Evolutionary conservation across 1,140 invertebrate species (phyloP).

Genomic region (Chrysoperla carnea): DNA sequence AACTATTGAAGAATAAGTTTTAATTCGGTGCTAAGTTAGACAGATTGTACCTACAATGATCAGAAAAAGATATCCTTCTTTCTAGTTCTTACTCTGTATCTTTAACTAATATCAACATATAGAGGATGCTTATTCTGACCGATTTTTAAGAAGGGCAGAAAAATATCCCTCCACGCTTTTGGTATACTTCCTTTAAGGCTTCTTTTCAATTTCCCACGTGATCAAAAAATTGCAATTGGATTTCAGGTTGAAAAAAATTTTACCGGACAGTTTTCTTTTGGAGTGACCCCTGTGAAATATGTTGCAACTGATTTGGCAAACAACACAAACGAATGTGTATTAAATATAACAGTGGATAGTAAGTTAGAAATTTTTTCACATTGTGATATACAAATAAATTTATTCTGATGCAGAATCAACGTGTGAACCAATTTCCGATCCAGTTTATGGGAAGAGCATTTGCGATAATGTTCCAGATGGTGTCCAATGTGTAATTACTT

Average conservation of each 20-base stretch:
- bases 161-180: too few relatives aligned
- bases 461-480: slow-evolving; percentile 27
- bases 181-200: too few relatives aligned
- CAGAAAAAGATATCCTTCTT: too few relatives aligned
- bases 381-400: neutral
- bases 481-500: slow-evolving; percentile 34
- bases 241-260: neutral
- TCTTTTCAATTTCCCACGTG: too few relatives aligned
- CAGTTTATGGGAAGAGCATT: slow-evolving; percentile 33
- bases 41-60: too few relatives aligned
- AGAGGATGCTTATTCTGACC: too few relatives aligned
- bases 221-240: too few relatives aligned
- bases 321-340: slow-evolving; percentile 37
- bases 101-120: too few relatives aligned
- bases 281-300: slow-evolving; percentile 38
- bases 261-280: slow-evolving; percentile 29
- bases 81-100: too few relatives aligned
- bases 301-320: slow-evolving; percentile 35
- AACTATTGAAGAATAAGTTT: too few relatives aligned
- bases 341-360: slow-evolving; percentile 48
- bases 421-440: slow-evolving; percentile 32
- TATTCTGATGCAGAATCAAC: slow-evolving; percentile 24
- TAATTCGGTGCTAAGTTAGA: too few relatives aligned
- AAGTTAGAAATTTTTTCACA: slow-evolving; percentile 6
- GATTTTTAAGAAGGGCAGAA: too few relatives aligned